Evolutionary conservation across 2,888 invertebrate species (phyloP).

Genomic region (Agrilus mali): DNA sequence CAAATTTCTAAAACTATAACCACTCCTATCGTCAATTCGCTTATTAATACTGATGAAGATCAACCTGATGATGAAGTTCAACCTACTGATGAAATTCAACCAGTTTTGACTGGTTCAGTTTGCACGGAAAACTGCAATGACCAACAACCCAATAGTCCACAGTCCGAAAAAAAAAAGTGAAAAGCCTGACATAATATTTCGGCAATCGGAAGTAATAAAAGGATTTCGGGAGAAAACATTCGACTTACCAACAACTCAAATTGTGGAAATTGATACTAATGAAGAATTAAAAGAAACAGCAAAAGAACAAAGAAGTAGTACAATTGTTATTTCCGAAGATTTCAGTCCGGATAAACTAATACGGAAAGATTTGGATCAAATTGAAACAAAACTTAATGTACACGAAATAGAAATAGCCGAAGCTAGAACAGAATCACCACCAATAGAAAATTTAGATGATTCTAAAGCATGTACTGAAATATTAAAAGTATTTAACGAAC

Average conservation of each 20-base stretch:
- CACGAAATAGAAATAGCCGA: conserved; percentile 21
- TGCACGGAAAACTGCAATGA: no score
- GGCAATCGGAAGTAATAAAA: no score
- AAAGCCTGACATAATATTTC: no score
- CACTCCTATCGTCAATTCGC: no score
- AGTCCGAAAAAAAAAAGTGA: no score
- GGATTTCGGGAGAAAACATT: no score
- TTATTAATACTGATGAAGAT: background rate
- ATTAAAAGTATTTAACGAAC: background rate
- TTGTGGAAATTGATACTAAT: no score
- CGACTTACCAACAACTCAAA: no score
- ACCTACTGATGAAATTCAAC: no score
- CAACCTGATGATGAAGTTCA: no score
- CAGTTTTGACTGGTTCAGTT: no score
- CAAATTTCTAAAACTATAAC: background rate
- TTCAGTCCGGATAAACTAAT: conserved; percentile 8
- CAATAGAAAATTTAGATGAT: conserved; percentile 1
- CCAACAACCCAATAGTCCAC: no score
- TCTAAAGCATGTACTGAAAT: background rate
- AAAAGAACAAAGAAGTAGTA: background rate
- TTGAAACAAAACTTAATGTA: conserved; percentile 17
- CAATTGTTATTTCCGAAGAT: conserved; percentile 8
- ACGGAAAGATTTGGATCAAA: conserved; percentile 11
- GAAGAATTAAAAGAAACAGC: background rate
- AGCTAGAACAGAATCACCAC: conserved; percentile 22